These are phyloP conservation scores for Drosophila repletoides DNA, from an alignment of 1,140 invertebrate species.

Conservation along the genomic window DNA sequence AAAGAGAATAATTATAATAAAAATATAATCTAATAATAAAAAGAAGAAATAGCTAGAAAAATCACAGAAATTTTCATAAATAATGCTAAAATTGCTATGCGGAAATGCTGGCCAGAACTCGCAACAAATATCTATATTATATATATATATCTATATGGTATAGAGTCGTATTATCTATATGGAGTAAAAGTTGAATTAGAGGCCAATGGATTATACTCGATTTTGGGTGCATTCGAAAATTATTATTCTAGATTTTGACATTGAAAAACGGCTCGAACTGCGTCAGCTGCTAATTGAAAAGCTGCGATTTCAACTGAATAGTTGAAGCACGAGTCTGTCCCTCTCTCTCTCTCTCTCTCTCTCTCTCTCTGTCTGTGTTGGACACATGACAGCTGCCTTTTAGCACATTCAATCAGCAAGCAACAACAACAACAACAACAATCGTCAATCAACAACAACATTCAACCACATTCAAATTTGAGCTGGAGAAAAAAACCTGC, in stretches of 20 bases:
- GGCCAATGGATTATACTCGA: not conserved
- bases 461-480: too few relatives aligned
- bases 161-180: too few relatives aligned
- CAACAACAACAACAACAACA: slow-evolving; percentile 1
- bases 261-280: too few relatives aligned
- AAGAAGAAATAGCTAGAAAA: slow-evolving; percentile 36
- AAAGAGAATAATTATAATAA: slow-evolving; percentile 24
- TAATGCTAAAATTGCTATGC: slow-evolving; percentile 55
- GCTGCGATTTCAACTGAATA: slow-evolving; percentile 15
- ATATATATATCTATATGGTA: not conserved
- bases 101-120: slow-evolving; percentile 44
- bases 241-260: slow-evolving; percentile 29
- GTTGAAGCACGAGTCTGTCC: too few relatives aligned
- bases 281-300: slow-evolving; percentile 40
- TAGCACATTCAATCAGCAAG: slow-evolving; percentile 21
- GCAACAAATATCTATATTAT: not conserved
- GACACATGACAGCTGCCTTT: slow-evolving; percentile 24
- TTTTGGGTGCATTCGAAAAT: slow-evolving; percentile 10
- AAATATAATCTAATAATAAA: slow-evolving; percentile 15
- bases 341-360: too few relatives aligned
- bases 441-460: not conserved
- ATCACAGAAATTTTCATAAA: slow-evolving; percentile 56
- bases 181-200: too few relatives aligned
- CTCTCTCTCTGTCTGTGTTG: not conserved
- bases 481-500: slow-evolving; percentile 14